phyloP scores from a whole-genome alignment of 1,140 invertebrate genomes.

The Drosophila athabasca region DNA sequence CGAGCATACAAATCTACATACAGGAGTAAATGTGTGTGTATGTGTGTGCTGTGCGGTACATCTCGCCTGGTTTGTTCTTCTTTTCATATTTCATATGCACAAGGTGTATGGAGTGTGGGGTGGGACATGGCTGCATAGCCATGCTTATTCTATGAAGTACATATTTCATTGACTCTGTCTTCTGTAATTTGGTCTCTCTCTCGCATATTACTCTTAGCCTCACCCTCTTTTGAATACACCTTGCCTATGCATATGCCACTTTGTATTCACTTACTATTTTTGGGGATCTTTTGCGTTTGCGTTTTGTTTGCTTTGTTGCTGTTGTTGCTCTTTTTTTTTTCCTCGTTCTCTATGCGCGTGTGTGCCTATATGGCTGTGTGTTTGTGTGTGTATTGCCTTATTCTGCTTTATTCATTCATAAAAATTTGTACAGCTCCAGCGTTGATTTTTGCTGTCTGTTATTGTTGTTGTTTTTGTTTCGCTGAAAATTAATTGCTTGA shows the following conservation, averaged over 20 bases:
- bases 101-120: too few relatives aligned
- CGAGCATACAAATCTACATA: constrained; percentile 29
- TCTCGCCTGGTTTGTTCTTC: constrained; percentile 71
- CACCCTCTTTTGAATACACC: too few relatives aligned
- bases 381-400: constrained; percentile 28
- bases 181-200: neutral
- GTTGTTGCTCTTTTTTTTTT: constrained; percentile 35
- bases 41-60: constrained; percentile 6
- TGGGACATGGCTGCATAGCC: too few relatives aligned
- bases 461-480: constrained; percentile 43
- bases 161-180: neutral
- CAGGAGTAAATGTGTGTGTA: constrained; percentile 4
- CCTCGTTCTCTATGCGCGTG: constrained; percentile 20
- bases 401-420: constrained; percentile 74
- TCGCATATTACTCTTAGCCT: too few relatives aligned
- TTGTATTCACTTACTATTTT: constrained; percentile 64
- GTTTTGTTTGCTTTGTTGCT: constrained; percentile 47
- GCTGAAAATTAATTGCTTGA: constrained; percentile 42
- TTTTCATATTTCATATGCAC: constrained; percentile 72
- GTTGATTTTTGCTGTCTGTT: constrained; percentile 20
- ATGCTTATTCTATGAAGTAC: too few relatives aligned
- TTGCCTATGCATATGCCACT: constrained; percentile 35
- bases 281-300: constrained; percentile 34
- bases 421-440: constrained; percentile 59
- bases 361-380: neutral